Evolutionary conservation across 2,888 invertebrate species (phyloP).

Genomic region (Microplitis manilae): DNA sequence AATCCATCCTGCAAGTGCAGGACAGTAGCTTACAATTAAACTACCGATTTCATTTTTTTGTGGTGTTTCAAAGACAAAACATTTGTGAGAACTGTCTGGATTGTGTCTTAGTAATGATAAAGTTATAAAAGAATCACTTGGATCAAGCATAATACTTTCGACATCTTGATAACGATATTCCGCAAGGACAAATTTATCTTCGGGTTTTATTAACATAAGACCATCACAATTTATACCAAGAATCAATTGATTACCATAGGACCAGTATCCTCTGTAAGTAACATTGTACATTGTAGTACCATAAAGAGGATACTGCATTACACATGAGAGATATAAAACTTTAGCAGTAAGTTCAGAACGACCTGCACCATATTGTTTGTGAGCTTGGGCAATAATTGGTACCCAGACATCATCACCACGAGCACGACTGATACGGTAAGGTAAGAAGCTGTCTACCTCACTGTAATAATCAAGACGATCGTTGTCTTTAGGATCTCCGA

Average conservation of each 20-base stretch:
- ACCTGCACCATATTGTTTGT: constrained; percentile 92
- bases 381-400: constrained; percentile 89
- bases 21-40: constrained; percentile 92
- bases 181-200: constrained; percentile 92
- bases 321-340: constrained; percentile 93
- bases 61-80: constrained; percentile 92
- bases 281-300: constrained; percentile 91
- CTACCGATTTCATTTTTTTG: constrained; percentile 94
- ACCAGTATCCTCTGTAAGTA: constrained; percentile 94
- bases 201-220: constrained; percentile 90
- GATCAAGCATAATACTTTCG: constrained; percentile 91
- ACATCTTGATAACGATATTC: constrained; percentile 93
- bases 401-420: constrained; percentile 89
- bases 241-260: constrained; percentile 81
- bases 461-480: constrained; percentile 89
- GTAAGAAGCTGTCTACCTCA: constrained; percentile 92
- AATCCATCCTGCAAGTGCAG: constrained; percentile 86
- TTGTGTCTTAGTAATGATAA: constrained; percentile 85
- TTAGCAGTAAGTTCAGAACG: constrained; percentile 93
- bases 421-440: constrained; percentile 85
- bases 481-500: constrained; percentile 87
- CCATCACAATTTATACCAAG: constrained; percentile 94
- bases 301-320: constrained; percentile 96
- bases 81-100: constrained; percentile 82
- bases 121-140: constrained; percentile 93